Base-by-base conservation (phyloP, 2,888 invertebrate species). In the Pecten maximus region DNA sequence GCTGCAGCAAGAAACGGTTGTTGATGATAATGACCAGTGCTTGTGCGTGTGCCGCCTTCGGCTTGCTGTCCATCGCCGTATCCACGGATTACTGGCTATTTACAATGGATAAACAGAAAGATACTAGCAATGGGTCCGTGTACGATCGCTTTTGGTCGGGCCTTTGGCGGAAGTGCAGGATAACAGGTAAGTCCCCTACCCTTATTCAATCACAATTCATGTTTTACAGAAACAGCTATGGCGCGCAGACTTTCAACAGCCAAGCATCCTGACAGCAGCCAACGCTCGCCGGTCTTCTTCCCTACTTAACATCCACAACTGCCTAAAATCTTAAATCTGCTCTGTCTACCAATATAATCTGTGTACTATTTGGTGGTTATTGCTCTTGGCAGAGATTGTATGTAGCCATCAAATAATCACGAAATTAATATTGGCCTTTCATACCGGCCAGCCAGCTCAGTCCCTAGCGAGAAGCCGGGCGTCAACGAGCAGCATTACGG, bases 11-110 rank as follows among this genome's bases (percentile, higher is more conserved):
- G 93, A 96, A 96, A 91, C 94, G 96, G 91, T 92, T 96, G 91
- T 95, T 96, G 89, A 96, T 96, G 94, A 93, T 96, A 87, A 96
- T 96, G 96, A 96, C 96, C 89, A 96, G 96, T 93, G 94, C 95
- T 87, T 96, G 96, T 94, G 96, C 97, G 12, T 96, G 96, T 94
- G 96, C 96, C 39, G 96, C 96, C 54, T 96, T 97, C 91, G 96
- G 96, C 88, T 95, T 96, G 90, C 94, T 97, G 44, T 96, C 96
- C 91, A 96, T 97, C 28, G 96, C 96, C 40, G 96, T 97, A 50
- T 96, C 96, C 87, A 97, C 97, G 60, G 97, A 97, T 93, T 96
- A 96, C 94, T 97, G 97, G 97, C 94, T 96, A 10, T 95, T 94
- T 91, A 96, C 96, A 35, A 95, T 93, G 89, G 96, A 96, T 92